These are phyloP conservation scores for Oncorhynchus tshawytscha DNA, from an alignment of 2,113 vertebrate genomes.

Conservation along the genomic window DNA sequence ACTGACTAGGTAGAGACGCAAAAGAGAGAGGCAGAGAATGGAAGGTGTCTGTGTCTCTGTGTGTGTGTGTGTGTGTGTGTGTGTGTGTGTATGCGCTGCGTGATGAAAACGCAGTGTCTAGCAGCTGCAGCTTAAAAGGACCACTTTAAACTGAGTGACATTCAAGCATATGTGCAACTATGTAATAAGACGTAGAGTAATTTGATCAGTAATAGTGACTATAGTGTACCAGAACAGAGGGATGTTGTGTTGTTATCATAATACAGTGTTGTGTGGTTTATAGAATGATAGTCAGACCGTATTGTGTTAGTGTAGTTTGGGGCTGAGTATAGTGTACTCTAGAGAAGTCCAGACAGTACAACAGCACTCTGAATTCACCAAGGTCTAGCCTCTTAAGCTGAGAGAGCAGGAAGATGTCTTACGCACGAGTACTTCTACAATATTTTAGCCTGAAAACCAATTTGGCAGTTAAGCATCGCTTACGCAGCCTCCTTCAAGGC, in stretches of 20 bases:
- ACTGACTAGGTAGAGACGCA: slow-evolving; percentile 8
- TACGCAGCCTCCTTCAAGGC: slow-evolving; percentile 42
- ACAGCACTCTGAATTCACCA: slow-evolving; percentile 33
- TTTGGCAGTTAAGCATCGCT: slow-evolving; percentile 39
- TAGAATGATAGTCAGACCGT: neutral
- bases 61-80: too few species aligned
- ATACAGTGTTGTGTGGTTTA: neutral
- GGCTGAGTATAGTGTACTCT: neutral
- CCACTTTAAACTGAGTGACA: neutral
- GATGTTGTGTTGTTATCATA: neutral
- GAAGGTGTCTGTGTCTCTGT: neutral
- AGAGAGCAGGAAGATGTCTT: slow-evolving; percentile 36
- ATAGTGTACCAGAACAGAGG: neutral
- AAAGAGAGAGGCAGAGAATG: neutral
- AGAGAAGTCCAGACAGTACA: slow-evolving; percentile 28
- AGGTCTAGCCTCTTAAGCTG: slow-evolving; percentile 7
- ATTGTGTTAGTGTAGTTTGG: neutral
- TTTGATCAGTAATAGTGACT: neutral
- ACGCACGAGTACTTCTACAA: slow-evolving; percentile 38
- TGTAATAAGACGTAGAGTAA: neutral
- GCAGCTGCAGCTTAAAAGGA: neutral
- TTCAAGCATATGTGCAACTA: neutral
- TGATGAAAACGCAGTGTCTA: neutral
- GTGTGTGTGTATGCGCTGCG: neutral
- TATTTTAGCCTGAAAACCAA: slow-evolving; percentile 45